These are phyloP conservation scores for Psittacula derbiana DNA, from an alignment of 2,797 vertebrate species.

Conservation along the genomic window DNA sequence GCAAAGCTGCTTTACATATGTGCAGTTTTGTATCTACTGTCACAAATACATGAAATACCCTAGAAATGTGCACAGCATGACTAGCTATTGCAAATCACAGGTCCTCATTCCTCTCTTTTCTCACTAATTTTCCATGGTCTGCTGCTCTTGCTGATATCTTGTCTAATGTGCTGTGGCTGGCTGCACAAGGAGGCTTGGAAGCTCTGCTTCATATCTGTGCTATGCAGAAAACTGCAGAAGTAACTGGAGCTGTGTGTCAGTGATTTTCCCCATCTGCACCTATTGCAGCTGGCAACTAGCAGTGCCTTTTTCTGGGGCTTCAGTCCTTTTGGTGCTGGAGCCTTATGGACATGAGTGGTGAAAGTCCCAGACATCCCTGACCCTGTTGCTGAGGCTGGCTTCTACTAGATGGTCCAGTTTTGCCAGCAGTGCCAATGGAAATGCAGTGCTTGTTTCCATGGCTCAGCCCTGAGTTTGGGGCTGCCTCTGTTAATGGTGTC, in stretches of 20 bases:
- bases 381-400: background rate
- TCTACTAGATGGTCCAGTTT: background rate
- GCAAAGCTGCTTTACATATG: background rate
- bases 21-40: background rate
- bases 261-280: background rate
- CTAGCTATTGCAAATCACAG: background rate
- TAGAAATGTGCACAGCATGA: background rate
- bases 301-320: accelerated
- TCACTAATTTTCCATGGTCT: background rate
- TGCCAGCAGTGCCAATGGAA: background rate
- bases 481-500: background rate
- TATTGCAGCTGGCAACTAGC: background rate
- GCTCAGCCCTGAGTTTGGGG: background rate
- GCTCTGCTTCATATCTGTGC: background rate
- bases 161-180: background rate
- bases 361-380: background rate
- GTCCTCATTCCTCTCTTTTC: background rate
- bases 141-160: slow-evolving; percentile 26
- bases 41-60: slow-evolving; percentile 8
- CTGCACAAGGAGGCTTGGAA: background rate
- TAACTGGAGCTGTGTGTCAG: background rate
- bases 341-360: background rate
- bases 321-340: background rate
- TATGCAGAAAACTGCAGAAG: background rate
- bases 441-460: background rate